These are phyloP conservation scores for Cyclina sinensis DNA, from an alignment of 1,140 invertebrate species.

Conservation along the genomic window DNA sequence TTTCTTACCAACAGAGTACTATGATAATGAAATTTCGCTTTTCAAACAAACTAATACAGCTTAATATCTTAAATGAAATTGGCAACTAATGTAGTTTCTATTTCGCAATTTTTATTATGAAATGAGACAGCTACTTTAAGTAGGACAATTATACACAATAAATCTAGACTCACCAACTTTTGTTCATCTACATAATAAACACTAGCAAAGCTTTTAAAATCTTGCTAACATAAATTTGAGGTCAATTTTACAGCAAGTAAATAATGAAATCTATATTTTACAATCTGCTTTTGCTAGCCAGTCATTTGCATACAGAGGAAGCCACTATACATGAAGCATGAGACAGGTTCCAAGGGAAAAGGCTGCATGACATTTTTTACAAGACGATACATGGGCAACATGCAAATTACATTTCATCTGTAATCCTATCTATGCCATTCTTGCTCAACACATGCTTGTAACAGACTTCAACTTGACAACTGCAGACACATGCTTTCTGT, in stretches of 20 bases:
- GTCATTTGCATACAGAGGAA: neutral
- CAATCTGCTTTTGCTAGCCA: neutral
- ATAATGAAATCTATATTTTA: neutral
- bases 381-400: neutral
- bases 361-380: conserved; percentile 7
- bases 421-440: no score
- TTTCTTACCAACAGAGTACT: no score
- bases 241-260: neutral
- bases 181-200: neutral
- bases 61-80: no score
- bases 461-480: neutral
- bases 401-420: neutral
- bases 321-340: conserved; percentile 1
- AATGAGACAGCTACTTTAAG: conserved; percentile 25
- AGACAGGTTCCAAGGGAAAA: neutral
- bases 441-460: neutral
- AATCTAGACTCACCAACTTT: conserved; percentile 21
- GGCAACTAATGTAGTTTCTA: no score
- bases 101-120: no score
- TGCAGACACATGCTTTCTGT: neutral
- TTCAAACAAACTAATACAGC: no score
- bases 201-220: neutral
- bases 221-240: neutral
- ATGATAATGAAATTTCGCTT: neutral
- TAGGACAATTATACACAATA: neutral